These are phyloP conservation scores for Orthosia gothica DNA, from an alignment of 2,888 invertebrate genomes.

Conservation along the genomic window DNA sequence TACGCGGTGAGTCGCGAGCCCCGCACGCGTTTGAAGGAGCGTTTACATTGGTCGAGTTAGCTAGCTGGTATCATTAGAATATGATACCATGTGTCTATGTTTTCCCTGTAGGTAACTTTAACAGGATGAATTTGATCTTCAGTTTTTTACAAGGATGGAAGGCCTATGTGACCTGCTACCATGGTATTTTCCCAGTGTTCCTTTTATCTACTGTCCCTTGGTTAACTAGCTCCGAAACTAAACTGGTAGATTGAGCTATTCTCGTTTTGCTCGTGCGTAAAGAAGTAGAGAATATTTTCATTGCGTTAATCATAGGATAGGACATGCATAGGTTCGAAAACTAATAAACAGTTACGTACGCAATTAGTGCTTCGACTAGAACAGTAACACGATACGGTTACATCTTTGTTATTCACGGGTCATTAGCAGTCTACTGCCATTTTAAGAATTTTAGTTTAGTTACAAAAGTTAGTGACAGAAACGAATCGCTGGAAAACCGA, in stretches of 20 bases:
- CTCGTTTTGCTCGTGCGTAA: background rate
- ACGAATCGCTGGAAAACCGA: too few relatives aligned
- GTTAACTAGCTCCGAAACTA: background rate
- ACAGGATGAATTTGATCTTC: too few relatives aligned
- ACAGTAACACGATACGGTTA: background rate
- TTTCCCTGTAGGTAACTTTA: background rate
- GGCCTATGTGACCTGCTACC: too few relatives aligned
- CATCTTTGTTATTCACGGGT: background rate
- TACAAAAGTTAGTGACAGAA: too few relatives aligned
- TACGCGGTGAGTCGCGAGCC: slow-evolving; percentile 32
- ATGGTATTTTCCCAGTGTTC: too few relatives aligned
- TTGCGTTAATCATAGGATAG: background rate
- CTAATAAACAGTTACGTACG: background rate
- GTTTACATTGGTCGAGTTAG: slow-evolving; percentile 11
- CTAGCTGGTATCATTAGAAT: background rate
- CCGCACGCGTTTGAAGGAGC: slow-evolving; percentile 12
- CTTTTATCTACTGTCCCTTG: background rate
- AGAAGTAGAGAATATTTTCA: background rate
- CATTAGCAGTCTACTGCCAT: too few relatives aligned
- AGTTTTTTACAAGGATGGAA: too few relatives aligned
- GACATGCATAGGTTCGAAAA: slow-evolving; percentile 11
- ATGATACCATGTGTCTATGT: background rate
- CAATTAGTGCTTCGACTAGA: background rate
- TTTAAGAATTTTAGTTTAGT: too few relatives aligned
- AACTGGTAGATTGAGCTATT: background rate